phyloP scores from a whole-genome alignment of 30 jellyfish, hydroid and myxozoan genomes.

The Calvadosia cruxmelitensis region DNA sequence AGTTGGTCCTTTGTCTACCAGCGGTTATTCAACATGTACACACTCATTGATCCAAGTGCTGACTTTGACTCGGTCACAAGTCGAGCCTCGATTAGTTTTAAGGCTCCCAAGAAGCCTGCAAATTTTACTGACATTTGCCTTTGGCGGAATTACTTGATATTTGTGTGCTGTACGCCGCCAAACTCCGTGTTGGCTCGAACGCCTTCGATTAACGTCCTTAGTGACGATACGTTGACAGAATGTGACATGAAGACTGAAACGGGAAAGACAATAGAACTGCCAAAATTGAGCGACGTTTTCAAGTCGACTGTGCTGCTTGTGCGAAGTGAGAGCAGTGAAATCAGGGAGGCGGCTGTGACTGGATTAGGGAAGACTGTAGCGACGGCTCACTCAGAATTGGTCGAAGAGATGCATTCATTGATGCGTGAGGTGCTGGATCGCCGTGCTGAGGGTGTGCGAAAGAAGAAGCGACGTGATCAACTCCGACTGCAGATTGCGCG shows the following conservation, averaged over 20 bases:
- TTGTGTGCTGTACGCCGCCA: conserved; percentile 89
- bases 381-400: conserved; percentile 80
- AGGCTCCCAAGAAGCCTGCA: conserved; percentile 87
- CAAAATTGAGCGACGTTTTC: conserved; percentile 69
- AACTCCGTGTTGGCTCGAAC: conserved; percentile 33
- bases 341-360: conserved; percentile 95
- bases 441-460: conserved; percentile 91
- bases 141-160: conserved; percentile 91
- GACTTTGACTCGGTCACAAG: conserved; percentile 91
- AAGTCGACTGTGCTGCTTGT: conserved; percentile 66
- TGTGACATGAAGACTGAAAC: conserved; percentile 44
- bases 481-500: conserved; percentile 86
- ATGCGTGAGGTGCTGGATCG: conserved; percentile 88
- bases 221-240: conserved; percentile 30
- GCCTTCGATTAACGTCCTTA: conserved; percentile 19
- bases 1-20: conserved; percentile 84
- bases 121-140: conserved; percentile 72
- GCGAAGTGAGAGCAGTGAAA: conserved; percentile 83
- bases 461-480: conserved; percentile 76
- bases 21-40: conserved; percentile 64
- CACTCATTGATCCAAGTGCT: conserved; percentile 83
- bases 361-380: conserved; percentile 94
- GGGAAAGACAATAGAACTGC: conserved; percentile 37
- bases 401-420: conserved; percentile 83
- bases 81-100: conserved; percentile 87